phyloP scores from a whole-genome alignment of 2,888 invertebrate genomes.

The Scaptomyza flava region DNA sequence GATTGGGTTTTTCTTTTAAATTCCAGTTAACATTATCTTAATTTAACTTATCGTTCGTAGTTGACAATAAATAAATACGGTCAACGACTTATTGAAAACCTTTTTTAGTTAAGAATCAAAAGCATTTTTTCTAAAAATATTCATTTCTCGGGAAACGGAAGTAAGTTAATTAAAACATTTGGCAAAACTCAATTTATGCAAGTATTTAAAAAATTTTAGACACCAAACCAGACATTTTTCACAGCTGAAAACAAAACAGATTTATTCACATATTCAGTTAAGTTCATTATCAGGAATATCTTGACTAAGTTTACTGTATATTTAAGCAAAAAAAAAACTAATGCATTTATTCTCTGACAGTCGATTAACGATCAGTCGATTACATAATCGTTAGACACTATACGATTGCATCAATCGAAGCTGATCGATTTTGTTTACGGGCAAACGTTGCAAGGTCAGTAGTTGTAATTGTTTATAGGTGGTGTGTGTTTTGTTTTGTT shows the following conservation, averaged over 20 bases:
- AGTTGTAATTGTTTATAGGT: conserved; percentile 40
- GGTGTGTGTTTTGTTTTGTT: conserved; percentile 3
- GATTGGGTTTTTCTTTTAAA: too few relatives aligned
- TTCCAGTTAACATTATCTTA: too few relatives aligned
- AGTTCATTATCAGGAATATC: background rate
- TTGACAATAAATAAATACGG: background rate
- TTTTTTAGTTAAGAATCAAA: background rate
- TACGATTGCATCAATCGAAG: conserved; percentile 48
- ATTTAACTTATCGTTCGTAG: too few relatives aligned
- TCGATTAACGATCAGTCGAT: conserved; percentile 30
- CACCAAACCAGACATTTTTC: too few relatives aligned
- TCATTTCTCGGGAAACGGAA: background rate
- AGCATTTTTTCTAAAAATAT: background rate
- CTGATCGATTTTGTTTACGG: conserved; percentile 56
- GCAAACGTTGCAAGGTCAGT: conserved; percentile 48
- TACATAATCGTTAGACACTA: conserved; percentile 38
- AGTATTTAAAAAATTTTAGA: background rate
- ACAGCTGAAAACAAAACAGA: background rate
- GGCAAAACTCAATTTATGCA: background rate
- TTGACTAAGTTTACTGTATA: conserved; percentile 17
- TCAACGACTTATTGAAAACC: background rate
- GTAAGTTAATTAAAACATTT: background rate
- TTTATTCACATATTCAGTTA: background rate
- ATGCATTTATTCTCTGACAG: conserved; percentile 35
- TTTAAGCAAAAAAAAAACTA: conserved; percentile 6